Evolutionary conservation across 2,113 vertebrate genomes (phyloP).

Genomic region (Aegotheles bennettii): DNA sequence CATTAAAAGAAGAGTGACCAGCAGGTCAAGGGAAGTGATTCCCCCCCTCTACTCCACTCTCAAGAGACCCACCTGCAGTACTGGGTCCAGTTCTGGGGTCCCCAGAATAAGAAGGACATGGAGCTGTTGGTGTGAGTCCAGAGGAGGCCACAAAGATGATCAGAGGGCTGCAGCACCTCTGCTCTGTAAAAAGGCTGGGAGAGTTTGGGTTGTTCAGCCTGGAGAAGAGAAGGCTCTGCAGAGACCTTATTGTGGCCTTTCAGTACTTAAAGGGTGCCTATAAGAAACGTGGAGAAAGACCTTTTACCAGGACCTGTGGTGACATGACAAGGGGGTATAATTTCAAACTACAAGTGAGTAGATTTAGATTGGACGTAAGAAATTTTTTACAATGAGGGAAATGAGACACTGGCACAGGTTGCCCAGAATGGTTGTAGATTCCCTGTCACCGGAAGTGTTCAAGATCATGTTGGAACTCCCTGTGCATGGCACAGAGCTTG

Average conservation of each 20-base stretch:
- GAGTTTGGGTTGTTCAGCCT: not conserved
- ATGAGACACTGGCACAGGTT: not conserved
- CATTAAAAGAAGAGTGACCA: fast-evolving
- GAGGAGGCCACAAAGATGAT: not conserved
- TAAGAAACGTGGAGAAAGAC: not conserved
- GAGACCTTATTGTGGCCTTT: not conserved
- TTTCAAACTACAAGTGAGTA: not conserved
- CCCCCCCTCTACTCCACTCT: not conserved
- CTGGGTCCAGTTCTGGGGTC: fast-evolving
- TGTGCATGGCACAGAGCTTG: fast-evolving
- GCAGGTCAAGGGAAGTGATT: not conserved
- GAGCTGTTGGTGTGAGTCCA: fast-evolving
- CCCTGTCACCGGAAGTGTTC: fast-evolving
- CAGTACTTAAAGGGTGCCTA: not conserved
- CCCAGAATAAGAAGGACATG: not conserved
- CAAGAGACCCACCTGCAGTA: fast-evolving
- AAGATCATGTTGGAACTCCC: not conserved
- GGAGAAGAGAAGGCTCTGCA: not conserved
- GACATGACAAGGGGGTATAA: not conserved
- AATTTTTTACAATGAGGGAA: fast-evolving
- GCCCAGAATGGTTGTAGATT: not conserved
- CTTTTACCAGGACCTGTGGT: not conserved
- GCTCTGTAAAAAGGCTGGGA: not conserved
- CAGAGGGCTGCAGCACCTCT: not conserved
- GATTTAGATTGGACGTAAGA: not conserved